phyloP scores from a whole-genome alignment of 2,113 vertebrate genomes.

The Microcebus tavaratra region DNA sequence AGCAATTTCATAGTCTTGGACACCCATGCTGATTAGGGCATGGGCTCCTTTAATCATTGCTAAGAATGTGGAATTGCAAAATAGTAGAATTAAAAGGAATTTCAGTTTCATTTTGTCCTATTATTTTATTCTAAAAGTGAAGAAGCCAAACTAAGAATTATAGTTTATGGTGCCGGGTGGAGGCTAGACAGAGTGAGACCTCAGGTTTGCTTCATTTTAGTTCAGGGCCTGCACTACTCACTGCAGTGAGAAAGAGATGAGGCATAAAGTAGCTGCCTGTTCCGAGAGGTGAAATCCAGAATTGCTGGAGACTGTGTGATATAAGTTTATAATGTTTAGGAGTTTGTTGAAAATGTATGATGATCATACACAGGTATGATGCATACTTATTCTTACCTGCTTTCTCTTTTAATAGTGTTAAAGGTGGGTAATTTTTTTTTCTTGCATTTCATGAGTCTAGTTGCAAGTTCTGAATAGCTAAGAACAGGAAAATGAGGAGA shows the following conservation, averaged over 20 bases:
- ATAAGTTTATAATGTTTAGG: background rate
- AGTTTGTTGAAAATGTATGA: background rate
- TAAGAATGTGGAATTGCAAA: background rate
- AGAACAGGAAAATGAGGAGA: background rate
- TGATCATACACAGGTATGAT: background rate
- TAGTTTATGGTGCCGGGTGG: fast-evolving
- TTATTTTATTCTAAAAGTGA: background rate
- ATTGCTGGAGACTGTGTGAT: background rate
- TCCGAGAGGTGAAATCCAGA: background rate
- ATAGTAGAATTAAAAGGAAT: background rate
- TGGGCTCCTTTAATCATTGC: slow-evolving; percentile 43
- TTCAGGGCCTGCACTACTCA: background rate
- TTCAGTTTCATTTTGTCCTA: background rate
- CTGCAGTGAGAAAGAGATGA: background rate
- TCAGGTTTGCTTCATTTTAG: background rate
- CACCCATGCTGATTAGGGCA: background rate
- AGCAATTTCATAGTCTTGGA: slow-evolving; percentile 14
- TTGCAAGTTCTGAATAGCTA: background rate
- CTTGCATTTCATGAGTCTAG: background rate
- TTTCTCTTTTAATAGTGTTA: background rate
- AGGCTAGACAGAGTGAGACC: background rate
- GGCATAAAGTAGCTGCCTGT: background rate
- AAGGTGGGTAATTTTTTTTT: background rate
- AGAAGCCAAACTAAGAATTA: background rate
- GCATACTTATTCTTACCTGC: background rate